Evolutionary conservation across 2,797 vertebrate species (phyloP).

Genomic region (Philypnodon macrostomus): DNA sequence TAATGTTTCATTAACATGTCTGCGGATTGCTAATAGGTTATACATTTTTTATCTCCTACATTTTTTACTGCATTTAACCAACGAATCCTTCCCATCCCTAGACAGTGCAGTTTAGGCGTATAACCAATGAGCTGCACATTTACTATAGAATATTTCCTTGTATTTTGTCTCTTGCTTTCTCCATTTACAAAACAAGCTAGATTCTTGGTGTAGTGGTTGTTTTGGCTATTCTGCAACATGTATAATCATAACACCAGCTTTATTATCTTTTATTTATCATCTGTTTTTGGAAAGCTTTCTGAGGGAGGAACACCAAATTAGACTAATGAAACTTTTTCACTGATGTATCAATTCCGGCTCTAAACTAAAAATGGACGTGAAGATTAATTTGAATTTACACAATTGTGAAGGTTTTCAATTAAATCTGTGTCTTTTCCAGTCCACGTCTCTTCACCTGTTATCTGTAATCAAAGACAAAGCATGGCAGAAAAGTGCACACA

Average conservation of each 20-base stretch:
- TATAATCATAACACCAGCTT: too few relatives aligned
- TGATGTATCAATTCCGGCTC: too few relatives aligned
- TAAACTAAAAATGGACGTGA: neutral
- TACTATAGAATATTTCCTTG: too few relatives aligned
- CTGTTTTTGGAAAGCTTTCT: too few relatives aligned
- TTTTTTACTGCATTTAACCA: constrained; percentile 1
- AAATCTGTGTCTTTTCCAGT: constrained; percentile 3
- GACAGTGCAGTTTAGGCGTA: neutral
- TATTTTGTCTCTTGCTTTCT: too few relatives aligned
- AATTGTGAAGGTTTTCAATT: neutral
- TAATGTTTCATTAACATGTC: neutral
- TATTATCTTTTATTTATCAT: too few relatives aligned
- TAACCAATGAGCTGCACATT: too few relatives aligned
- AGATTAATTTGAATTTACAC: neutral
- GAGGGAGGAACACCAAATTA: too few relatives aligned
- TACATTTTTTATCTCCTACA: neutral
- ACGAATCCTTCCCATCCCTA: neutral
- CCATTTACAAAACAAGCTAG: too few relatives aligned
- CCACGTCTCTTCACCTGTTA: constrained; percentile 32
- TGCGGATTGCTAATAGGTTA: neutral
- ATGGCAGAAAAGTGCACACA: constrained; percentile 22
- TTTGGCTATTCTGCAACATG: too few relatives aligned
- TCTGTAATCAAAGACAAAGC: constrained; percentile 46
- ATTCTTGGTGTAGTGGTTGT: too few relatives aligned
- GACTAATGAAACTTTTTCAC: too few relatives aligned